Conservation (phyloP, 2,888 invertebrate species). For the Aleiodes leptofemur region DNA sequence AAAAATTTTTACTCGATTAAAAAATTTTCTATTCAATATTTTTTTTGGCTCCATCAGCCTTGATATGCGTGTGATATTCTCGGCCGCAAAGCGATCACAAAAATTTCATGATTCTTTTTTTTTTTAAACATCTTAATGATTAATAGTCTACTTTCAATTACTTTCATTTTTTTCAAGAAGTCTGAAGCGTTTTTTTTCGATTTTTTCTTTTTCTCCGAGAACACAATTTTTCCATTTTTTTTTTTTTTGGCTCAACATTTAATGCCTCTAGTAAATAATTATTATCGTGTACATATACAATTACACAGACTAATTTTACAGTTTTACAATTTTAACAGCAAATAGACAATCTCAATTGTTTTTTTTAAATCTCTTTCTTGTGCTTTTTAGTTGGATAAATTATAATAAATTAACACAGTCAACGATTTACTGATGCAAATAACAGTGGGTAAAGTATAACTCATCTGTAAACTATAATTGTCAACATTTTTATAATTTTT, state of each 20-base stretch:
- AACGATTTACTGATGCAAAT: too few species aligned
- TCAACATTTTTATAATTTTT: slow-evolving; percentile 1
- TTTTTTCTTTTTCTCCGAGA: slow-evolving; percentile 26
- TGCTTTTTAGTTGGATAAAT: too few species aligned
- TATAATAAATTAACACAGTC: too few species aligned
- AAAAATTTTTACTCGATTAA: background rate
- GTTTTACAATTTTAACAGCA: too few species aligned
- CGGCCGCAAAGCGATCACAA: slow-evolving; percentile 70
- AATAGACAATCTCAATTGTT: too few species aligned
- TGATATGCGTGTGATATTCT: slow-evolving; percentile 72
- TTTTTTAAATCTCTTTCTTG: too few species aligned
- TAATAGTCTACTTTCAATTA: background rate
- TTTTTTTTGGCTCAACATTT: background rate
- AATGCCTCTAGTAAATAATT: background rate
- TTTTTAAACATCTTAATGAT: slow-evolving; percentile 6
- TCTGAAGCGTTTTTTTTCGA: background rate
- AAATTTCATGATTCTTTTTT: background rate
- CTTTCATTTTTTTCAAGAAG: slow-evolving; percentile 2
- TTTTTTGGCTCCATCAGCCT: slow-evolving; percentile 43
- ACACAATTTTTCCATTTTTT: background rate
- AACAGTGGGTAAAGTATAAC: too few species aligned
- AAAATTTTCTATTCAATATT: slow-evolving; percentile 4
- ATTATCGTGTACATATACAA: too few species aligned
- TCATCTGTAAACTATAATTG: background rate
- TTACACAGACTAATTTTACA: too few species aligned